These are phyloP conservation scores for Gorilla gorilla DNA, from an alignment of 2,113 vertebrate species.

Conservation along the genomic window DNA sequence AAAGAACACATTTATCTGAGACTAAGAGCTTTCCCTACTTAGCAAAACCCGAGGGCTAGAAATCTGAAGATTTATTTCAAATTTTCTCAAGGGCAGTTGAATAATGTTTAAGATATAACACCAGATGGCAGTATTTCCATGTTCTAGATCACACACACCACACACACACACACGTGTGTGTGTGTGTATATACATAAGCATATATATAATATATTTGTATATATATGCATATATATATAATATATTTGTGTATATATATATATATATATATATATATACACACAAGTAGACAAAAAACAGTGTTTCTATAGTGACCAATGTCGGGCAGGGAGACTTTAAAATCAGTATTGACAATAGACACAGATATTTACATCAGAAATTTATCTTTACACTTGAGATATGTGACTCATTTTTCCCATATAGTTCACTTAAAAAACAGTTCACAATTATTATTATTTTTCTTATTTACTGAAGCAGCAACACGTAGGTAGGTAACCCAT, in stretches of 20 bases:
- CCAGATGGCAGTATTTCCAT: constrained; percentile 72
- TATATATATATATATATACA: too few relatives aligned
- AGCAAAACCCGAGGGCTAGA: not conserved
- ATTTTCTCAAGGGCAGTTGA: not conserved
- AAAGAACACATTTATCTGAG: not conserved
- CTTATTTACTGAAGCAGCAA: not conserved
- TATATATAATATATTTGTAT: rapidly evolving
- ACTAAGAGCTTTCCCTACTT: not conserved
- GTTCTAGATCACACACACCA: not conserved
- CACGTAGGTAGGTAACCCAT: too few relatives aligned
- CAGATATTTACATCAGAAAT: not conserved
- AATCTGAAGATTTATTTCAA: not conserved
- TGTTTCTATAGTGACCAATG: rapidly evolving
- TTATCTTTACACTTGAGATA: not conserved
- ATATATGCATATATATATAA: not conserved
- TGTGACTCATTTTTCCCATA: not conserved
- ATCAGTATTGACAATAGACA: not conserved
- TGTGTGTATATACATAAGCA: rapidly evolving
- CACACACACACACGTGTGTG: rapidly evolving
- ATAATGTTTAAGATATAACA: not conserved
- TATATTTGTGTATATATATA: too few relatives aligned
- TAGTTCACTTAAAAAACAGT: not conserved
- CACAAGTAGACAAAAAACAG: rapidly evolving
- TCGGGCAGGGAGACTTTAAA: not conserved
- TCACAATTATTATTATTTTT: not conserved